Conservation (phyloP, 1,140 invertebrate species). For the Drosophila pruinosa region DNA sequence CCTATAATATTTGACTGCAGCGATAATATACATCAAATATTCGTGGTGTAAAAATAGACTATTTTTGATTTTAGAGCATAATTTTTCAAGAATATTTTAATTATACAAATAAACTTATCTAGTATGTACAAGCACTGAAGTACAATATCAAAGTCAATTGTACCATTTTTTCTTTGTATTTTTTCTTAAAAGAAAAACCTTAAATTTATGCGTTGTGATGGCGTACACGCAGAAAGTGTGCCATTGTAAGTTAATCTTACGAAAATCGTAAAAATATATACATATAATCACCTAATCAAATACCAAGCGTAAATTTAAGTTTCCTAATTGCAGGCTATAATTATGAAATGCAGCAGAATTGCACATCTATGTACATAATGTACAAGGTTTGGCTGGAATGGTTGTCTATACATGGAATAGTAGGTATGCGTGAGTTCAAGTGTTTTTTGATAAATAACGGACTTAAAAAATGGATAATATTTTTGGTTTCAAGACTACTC, state of each 20-base stretch:
- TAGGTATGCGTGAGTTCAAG: background rate
- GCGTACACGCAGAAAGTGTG: background rate
- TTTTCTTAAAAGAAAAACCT: background rate
- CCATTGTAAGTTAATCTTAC: background rate
- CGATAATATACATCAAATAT: background rate
- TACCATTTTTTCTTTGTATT: background rate
- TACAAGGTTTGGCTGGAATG: constrained; percentile 35
- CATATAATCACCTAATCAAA: constrained; percentile 26
- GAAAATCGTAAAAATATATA: constrained; percentile 1
- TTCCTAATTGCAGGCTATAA: constrained; percentile 11
- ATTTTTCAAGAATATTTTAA: background rate
- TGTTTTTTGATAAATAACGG: constrained; percentile 10
- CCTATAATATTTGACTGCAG: background rate
- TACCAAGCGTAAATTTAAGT: constrained; percentile 9
- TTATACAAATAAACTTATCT: background rate
- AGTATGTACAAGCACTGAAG: constrained; percentile 19
- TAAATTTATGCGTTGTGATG: background rate
- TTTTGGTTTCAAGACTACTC: constrained; percentile 41
- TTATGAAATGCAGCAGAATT: constrained; percentile 12
- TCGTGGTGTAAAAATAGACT: constrained; percentile 1
- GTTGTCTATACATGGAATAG: constrained; percentile 28
- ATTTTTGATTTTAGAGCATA: background rate
- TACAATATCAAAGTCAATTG: constrained; percentile 20
- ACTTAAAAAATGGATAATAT: constrained; percentile 44
- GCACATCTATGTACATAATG: too few relatives aligned